These are phyloP conservation scores for Epizoanthus rinbou DNA, from an alignment of 92 coral and sea anemone genomes.

Conservation along the genomic window DNA sequence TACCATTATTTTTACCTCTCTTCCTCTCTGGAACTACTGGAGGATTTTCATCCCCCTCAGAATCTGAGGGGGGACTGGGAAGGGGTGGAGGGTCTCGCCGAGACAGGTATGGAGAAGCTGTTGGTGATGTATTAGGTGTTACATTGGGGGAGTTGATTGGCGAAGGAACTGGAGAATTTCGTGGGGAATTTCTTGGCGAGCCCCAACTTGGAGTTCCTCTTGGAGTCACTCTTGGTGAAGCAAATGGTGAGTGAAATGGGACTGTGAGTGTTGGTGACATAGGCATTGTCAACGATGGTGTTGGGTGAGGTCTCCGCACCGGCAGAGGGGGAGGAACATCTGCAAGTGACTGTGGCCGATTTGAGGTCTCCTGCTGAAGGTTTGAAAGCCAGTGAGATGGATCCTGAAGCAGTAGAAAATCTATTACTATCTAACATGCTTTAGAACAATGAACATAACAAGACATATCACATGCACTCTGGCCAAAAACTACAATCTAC, in stretches of 20 bases:
- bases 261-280: conserved; percentile 93
- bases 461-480: too few relatives aligned
- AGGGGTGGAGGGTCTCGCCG: conserved; percentile 83
- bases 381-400: conserved; percentile 63
- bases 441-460: too few relatives aligned
- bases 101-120: conserved; percentile 74
- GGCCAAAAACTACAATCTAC: too few relatives aligned
- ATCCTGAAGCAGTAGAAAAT: conserved; percentile 48
- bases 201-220: conserved; percentile 70
- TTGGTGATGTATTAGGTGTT: conserved; percentile 87
- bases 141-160: conserved; percentile 68
- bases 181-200: conserved; percentile 83
- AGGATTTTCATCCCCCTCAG: conserved; percentile 79
- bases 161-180: conserved; percentile 53
- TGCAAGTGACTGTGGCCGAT: conserved; percentile 27
- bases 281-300: conserved; percentile 69
- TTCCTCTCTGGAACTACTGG: conserved; percentile 91
- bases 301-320: conserved; percentile 68
- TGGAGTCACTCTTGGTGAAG: conserved; percentile 74
- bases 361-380: conserved; percentile 58
- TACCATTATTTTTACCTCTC: conserved; percentile 55
- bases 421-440: too few relatives aligned
- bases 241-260: conserved; percentile 73
- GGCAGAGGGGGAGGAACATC: conserved; percentile 96
- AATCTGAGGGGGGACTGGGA: conserved; percentile 53